phyloP scores from a whole-genome alignment of 2,797 vertebrate genomes.

The Chloroceryle inda region DNA sequence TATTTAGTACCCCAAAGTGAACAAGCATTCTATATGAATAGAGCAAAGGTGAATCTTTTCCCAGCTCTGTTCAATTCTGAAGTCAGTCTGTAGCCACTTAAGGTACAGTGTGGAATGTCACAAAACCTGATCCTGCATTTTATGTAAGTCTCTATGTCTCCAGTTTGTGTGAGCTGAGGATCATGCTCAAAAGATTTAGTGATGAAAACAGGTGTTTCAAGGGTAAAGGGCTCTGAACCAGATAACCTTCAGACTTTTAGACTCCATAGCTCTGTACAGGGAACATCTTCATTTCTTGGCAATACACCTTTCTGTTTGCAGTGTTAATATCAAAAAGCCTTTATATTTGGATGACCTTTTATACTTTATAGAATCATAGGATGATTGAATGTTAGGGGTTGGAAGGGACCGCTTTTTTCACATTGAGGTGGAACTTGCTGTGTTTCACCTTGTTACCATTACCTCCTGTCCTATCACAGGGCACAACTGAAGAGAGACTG shows the following conservation, averaged over 20 bases:
- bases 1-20: slow-evolving; percentile 33
- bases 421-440: no score
- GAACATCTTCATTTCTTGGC: not conserved
- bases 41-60: not conserved
- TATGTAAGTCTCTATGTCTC: not conserved
- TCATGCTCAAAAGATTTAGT: not conserved
- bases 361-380: no score
- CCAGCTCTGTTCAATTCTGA: not conserved
- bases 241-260: not conserved
- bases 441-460: no score
- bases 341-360: no score
- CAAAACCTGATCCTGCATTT: not conserved
- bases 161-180: not conserved
- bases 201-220: not conserved
- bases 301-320: not conserved
- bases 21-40: not conserved
- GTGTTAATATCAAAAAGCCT: not conserved
- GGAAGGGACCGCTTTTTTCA: no score
- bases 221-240: not conserved
- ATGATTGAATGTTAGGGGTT: no score
- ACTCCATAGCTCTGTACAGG: not conserved
- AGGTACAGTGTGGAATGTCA: not conserved
- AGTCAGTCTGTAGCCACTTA: not conserved
- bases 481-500: no score
- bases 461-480: no score